Evolutionary conservation across 2,113 vertebrate genomes (phyloP).

Genomic region (Pitta sordida): DNA sequence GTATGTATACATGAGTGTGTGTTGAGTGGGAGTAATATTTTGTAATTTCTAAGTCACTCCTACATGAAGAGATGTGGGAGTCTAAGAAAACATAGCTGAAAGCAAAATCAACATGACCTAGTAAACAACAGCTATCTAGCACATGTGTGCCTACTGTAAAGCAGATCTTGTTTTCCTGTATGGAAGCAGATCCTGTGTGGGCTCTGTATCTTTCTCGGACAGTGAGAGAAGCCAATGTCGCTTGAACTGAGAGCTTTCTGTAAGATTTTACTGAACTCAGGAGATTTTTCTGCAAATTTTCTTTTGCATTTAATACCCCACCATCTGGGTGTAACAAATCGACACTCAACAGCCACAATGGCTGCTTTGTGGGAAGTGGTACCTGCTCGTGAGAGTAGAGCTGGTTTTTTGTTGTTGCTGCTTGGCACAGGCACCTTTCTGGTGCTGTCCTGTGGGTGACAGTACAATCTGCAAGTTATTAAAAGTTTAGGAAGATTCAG

Average conservation of each 20-base stretch:
- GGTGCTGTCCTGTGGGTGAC: slow-evolving; percentile 6
- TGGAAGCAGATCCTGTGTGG: not conserved
- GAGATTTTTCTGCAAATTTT: not conserved
- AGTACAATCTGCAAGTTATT: not conserved
- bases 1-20: slow-evolving; percentile 15
- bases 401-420: not conserved
- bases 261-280: not conserved
- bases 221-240: fast-evolving
- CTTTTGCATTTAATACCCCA: not conserved
- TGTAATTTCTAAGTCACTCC: slow-evolving; percentile 47
- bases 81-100: slow-evolving; percentile 52
- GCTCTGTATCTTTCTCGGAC: not conserved
- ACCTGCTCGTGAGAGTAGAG: not conserved
- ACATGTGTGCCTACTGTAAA: slow-evolving; percentile 31
- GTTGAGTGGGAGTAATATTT: slow-evolving; percentile 56
- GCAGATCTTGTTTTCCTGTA: not conserved
- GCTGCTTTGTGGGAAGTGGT: not conserved
- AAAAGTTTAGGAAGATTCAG: slow-evolving; percentile 37
- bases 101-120: slow-evolving; percentile 53
- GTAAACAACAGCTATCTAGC: slow-evolving; percentile 53
- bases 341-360: not conserved
- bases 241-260: not conserved
- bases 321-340: not conserved
- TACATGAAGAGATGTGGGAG: slow-evolving; percentile 41
- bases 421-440: not conserved